Conservation (phyloP, 2,888 invertebrate species). For the Malthinus flaveolus region DNA sequence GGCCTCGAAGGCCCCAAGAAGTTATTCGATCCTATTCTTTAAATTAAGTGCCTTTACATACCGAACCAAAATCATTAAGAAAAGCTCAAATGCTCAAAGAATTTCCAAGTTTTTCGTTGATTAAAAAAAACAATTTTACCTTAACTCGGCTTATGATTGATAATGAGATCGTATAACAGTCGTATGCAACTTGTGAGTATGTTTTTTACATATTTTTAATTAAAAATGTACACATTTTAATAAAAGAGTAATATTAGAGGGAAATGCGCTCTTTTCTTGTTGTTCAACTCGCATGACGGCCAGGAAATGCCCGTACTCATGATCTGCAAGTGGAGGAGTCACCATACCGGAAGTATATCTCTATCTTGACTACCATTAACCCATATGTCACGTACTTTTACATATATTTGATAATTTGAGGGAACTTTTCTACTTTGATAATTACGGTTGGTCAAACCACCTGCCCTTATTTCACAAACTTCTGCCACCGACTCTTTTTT, state of each 20-base stretch:
- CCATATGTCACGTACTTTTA: conserved; percentile 47
- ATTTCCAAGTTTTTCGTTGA: no score
- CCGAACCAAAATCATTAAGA: no score
- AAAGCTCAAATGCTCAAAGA: no score
- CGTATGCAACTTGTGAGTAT: no score
- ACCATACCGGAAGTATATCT: conserved; percentile 45
- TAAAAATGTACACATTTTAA: not conserved
- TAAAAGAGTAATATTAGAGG: conserved; percentile 14
- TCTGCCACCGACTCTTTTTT: conserved; percentile 12
- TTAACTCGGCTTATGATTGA: no score
- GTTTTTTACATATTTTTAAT: not conserved
- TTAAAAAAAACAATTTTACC: no score
- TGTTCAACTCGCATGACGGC: conserved; percentile 51
- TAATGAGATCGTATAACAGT: no score
- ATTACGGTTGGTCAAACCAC: conserved; percentile 21
- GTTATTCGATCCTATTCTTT: no score
- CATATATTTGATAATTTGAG: conserved; percentile 26
- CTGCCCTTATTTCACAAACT: conserved; percentile 15
- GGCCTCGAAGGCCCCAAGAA: no score
- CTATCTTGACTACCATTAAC: conserved; percentile 37
- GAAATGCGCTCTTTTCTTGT: conserved; percentile 41
- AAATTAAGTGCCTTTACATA: no score
- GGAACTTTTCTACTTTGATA: conserved; percentile 24
- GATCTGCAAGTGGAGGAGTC: conserved; percentile 40
- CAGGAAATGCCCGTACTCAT: conserved; percentile 49